Percentiles rank a stretch among this genome's conserved stretches.
phyloP scores from a whole-genome alignment of 1,140 invertebrate species.

The Megalonaias nervosa region DNA sequence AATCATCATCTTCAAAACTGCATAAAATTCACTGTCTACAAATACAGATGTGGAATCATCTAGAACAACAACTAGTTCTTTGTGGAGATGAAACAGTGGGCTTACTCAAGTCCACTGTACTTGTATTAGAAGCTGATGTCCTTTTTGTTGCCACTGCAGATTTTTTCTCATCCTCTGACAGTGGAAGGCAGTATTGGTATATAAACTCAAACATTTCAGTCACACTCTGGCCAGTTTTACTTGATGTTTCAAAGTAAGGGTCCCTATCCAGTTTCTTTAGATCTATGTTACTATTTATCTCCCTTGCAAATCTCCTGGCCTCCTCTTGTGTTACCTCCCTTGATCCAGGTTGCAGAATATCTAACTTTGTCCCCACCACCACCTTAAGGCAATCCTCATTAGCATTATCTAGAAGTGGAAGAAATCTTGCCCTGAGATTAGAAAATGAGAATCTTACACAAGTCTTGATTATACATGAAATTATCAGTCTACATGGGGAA shows the following conservation, averaged over 20 bases:
- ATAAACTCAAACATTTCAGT: conserved; percentile 70
- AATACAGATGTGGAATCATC: no score
- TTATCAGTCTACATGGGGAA: no score
- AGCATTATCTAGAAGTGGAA: conserved; percentile 64
- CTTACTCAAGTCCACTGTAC: no score
- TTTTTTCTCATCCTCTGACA: conserved; percentile 40
- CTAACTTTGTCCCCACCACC: conserved; percentile 70
- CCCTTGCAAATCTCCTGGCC: conserved; percentile 54
- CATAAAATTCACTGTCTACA: no score
- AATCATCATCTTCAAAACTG: no score
- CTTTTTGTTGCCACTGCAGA: no score
- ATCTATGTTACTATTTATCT: conserved; percentile 62
- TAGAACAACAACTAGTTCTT: no score
- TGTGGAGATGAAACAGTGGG: no score
- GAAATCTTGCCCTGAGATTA: conserved; percentile 62
- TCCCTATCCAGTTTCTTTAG: conserved; percentile 42
- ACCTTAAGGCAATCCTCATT: conserved; percentile 67
- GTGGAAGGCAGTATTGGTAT: conserved; percentile 64
- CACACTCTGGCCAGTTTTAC: conserved; percentile 65
- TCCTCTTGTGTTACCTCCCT: conserved; percentile 60
- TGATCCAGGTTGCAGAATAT: conserved; percentile 51
- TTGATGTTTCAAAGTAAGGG: conserved; percentile 72
- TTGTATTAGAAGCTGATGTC: no score
- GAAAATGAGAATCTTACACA: no score
- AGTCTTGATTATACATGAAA: no score